A percentile compares a stretch with the other conserved stretches of the same genome.
Conservation (phyloP, 2,888 invertebrate genomes). For the Hemithea aestivaria region DNA sequence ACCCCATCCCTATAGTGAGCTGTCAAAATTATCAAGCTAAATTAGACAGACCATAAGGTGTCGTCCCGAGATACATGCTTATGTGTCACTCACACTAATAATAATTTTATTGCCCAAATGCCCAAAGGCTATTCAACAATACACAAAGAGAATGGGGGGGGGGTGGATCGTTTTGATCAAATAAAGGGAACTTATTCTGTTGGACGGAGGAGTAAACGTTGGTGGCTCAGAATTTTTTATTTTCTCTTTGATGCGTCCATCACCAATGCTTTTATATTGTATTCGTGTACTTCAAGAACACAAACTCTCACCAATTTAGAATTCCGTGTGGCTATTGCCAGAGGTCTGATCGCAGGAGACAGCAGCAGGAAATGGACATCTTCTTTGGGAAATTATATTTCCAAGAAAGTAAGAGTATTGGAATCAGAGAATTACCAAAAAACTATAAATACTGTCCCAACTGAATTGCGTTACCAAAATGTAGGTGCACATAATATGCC, state of each 20-base stretch:
- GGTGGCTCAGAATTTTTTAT: slow-evolving; percentile 32
- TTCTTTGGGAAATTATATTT: slow-evolving; percentile 8
- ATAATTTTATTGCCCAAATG: too few relatives aligned
- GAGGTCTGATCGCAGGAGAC: slow-evolving; percentile 24
- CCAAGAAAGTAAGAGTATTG: slow-evolving; percentile 15
- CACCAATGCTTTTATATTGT: slow-evolving; percentile 28
- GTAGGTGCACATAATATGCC: slow-evolving; percentile 28
- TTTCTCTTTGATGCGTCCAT: slow-evolving; percentile 27
- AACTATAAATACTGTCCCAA: slow-evolving; percentile 21
- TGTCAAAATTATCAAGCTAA: too few relatives aligned
- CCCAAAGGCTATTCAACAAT: slow-evolving; percentile 24
- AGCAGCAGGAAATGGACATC: slow-evolving; percentile 10
- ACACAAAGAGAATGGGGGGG: slow-evolving; percentile 35
- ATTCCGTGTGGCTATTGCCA: slow-evolving; percentile 26
- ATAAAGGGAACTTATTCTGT: slow-evolving; percentile 24
- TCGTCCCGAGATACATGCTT: too few relatives aligned
- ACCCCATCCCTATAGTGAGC: too few relatives aligned
- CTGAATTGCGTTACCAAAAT: slow-evolving; percentile 22
- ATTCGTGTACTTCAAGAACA: slow-evolving; percentile 15
- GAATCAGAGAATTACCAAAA: slow-evolving; percentile 20
- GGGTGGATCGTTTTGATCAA: slow-evolving; percentile 15
- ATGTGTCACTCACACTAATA: too few relatives aligned
- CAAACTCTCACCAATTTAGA: slow-evolving; percentile 25
- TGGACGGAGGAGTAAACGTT: slow-evolving; percentile 26
- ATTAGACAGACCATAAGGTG: too few relatives aligned